These are phyloP conservation scores for Apostichopus japonicus DNA, from an alignment of 35 echinoderm and acorn worm genomes.

Conservation along the genomic window DNA sequence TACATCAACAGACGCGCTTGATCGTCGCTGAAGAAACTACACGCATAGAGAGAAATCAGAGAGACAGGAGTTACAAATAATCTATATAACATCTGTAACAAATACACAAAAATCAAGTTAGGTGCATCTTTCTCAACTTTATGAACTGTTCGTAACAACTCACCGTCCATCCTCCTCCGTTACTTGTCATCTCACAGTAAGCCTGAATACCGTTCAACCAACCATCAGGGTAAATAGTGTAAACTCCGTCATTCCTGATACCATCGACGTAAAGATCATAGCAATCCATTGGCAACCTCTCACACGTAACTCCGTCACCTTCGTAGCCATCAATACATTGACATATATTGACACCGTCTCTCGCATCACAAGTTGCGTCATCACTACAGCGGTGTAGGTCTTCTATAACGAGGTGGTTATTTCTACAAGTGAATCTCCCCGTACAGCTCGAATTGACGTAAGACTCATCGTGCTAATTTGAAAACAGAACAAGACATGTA, in stretches of 20 bases:
- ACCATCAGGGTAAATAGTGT: neutral
- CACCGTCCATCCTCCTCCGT: neutral
- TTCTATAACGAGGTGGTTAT: neutral
- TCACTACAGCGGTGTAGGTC: neutral
- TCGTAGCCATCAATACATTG: constrained; percentile 53
- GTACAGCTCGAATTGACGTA: neutral
- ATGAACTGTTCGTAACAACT: neutral
- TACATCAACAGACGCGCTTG: neutral
- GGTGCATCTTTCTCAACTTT: too few species aligned
- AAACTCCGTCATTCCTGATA: neutral
- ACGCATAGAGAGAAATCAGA: too few species aligned
- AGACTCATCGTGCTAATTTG: neutral
- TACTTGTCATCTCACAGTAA: neutral
- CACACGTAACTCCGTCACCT: constrained; percentile 57
- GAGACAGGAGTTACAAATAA: too few species aligned
- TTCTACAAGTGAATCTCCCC: neutral
- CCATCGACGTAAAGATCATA: neutral
- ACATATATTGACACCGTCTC: constrained; percentile 17
- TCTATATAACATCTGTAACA: too few species aligned
- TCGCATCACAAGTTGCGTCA: neutral
- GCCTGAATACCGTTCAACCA: neutral
- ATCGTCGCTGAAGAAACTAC: neutral
- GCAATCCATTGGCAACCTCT: neutral
- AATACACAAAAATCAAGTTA: too few species aligned
- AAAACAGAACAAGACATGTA: too few species aligned